Percentiles rank a stretch among this genome's conserved stretches.
Evolutionary conservation across 2,797 vertebrate genomes (phyloP).

Genomic region (Lepus townsendii): DNA sequence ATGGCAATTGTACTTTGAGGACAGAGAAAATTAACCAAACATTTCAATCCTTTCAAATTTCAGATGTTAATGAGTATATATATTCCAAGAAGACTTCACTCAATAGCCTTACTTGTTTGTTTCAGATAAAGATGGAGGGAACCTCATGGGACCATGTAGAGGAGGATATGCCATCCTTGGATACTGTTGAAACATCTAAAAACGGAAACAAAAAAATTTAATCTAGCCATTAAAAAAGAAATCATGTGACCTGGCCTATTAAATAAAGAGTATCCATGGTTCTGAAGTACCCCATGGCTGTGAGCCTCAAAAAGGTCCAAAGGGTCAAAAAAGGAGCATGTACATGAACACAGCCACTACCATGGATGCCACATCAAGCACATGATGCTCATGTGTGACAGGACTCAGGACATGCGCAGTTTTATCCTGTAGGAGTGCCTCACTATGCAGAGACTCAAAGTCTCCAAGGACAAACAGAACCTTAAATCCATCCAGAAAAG

Average conservation of each 20-base stretch:
- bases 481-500: no score
- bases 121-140: conserved; percentile 91
- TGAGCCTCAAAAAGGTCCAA: no score
- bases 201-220: conserved; percentile 59
- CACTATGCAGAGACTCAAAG: no score
- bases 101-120: conserved; percentile 92
- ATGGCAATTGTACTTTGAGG: neutral
- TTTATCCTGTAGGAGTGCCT: no score
- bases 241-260: neutral
- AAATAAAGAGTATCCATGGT: no score
- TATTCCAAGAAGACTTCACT: neutral
- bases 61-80: neutral
- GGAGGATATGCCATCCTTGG: conserved; percentile 94
- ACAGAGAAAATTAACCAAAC: neutral
- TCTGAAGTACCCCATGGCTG: no score
- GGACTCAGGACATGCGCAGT: no score
- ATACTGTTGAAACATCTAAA: conserved; percentile 97
- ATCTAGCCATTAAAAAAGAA: neutral
- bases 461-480: no score
- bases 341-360: no score
- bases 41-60: neutral
- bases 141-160: conserved; percentile 93
- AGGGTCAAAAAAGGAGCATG: no score
- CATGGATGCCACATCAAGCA: no score
- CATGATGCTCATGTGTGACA: no score